phyloP scores from a whole-genome alignment of 2,113 vertebrate genomes.

The Dipodomys spectabilis region DNA sequence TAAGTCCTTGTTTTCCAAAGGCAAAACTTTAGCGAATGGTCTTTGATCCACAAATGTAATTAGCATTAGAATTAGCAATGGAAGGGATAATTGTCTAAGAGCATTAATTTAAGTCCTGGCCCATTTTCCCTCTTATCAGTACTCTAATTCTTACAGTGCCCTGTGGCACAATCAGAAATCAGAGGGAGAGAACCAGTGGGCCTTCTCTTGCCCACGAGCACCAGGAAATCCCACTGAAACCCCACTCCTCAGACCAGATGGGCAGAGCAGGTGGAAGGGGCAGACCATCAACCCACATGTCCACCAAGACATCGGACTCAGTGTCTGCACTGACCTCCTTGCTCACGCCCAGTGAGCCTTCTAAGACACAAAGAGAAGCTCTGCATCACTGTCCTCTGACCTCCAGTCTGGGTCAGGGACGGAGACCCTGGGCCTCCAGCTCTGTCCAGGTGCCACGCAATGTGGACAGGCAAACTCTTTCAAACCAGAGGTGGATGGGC shows the following conservation, averaged over 20 bases:
- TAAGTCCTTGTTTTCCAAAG: conserved; percentile 85
- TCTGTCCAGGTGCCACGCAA: neutral
- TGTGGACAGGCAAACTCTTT: neutral
- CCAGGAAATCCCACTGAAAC: conserved; percentile 16
- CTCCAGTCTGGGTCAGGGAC: no score
- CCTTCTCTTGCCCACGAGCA: neutral
- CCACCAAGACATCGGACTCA: fast-evolving
- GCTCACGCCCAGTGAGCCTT: neutral
- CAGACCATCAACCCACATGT: fast-evolving
- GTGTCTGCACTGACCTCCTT: fast-evolving
- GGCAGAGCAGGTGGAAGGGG: neutral
- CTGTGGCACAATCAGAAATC: conserved; percentile 83
- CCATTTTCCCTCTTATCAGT: conserved; percentile 86
- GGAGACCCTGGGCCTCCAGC: no score
- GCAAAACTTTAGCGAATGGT: conserved; percentile 84
- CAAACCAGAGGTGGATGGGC: neutral
- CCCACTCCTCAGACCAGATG: fast-evolving
- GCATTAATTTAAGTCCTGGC: conserved; percentile 89
- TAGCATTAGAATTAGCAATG: conserved; percentile 89
- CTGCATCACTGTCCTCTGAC: fast-evolving
- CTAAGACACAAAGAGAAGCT: no score
- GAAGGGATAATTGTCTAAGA: conserved; percentile 89
- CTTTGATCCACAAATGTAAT: conserved; percentile 90
- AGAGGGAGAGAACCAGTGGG: conserved; percentile 78
- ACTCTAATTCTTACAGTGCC: conserved; percentile 83